These are phyloP conservation scores for Plutella xylostella DNA, from an alignment of 2,888 invertebrate genomes.

Conservation along the genomic window DNA sequence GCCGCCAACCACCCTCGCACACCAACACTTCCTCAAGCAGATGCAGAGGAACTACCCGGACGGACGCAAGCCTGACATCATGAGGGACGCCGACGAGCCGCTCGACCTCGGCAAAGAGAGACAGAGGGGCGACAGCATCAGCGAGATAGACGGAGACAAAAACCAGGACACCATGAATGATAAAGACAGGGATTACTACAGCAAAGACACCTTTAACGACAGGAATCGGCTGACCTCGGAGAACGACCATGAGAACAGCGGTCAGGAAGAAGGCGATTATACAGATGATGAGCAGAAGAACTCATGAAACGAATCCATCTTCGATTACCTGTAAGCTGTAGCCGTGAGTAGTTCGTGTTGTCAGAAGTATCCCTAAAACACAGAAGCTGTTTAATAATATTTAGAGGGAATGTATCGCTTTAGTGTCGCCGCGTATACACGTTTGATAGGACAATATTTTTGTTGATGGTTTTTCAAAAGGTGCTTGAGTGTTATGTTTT, in stretches of 20 bases:
- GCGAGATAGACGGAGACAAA: constrained; percentile 52
- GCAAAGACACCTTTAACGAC: constrained; percentile 44
- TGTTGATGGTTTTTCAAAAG: constrained; percentile 53
- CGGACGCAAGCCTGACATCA: constrained; percentile 66
- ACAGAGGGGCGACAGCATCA: constrained; percentile 44
- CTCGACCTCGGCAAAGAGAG: constrained; percentile 67
- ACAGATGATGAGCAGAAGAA: constrained; percentile 56
- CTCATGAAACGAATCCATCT: constrained; percentile 61
- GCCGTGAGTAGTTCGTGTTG: too few species aligned
- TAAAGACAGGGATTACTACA: constrained; percentile 53
- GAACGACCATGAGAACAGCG: constrained; percentile 42
- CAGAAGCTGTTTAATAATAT: too few species aligned
- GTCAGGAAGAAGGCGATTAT: constrained; percentile 55
- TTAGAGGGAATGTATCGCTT: too few species aligned
- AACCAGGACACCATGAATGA: constrained; percentile 64
- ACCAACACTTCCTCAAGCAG: constrained; percentile 73
- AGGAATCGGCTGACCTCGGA: constrained; percentile 34
- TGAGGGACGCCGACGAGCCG: constrained; percentile 65
- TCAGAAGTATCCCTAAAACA: too few species aligned
- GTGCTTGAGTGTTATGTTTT: constrained; percentile 66
- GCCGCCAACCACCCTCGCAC: constrained; percentile 59
- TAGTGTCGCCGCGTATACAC: too few species aligned
- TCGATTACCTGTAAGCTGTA: too few species aligned
- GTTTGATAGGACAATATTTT: constrained; percentile 47
- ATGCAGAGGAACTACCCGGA: constrained; percentile 73